Evolutionary conservation across 2,888 invertebrate species (phyloP), one percentile per base, ranked within the genome.

Genomic region (Netelia fuscicornis): DNA sequence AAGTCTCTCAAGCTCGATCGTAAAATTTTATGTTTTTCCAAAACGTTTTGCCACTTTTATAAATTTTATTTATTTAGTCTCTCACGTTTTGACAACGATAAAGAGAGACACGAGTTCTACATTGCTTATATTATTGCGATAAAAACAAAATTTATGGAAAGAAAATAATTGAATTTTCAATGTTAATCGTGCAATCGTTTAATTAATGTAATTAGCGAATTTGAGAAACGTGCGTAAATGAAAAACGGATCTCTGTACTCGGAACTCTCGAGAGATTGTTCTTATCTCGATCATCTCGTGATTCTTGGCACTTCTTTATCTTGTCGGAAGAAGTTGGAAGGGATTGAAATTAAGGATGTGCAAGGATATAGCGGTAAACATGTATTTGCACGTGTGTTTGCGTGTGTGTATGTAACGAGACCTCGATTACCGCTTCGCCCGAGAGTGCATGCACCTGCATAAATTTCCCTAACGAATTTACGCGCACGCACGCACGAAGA

Each of bases 381-480:
- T 62, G 17, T 64, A 30, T 44, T n/a, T 17, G n/a, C 25, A 9
- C 2, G 13, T 23, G 1, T 30, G 52, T 5, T 8, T 44, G 44
- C 54, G 30, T 10, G 10, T 65, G 56, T 75, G 64, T 65, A 54
- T 68, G 74, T 74, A 80, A 65, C 62, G 60, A 78, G 25, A 20
- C 72, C 30, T 70, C 58, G 42, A n/a, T 52, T 60, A 54, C 37
- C 44, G 78, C 54, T 82, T 79, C 62, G 79, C 65, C 70, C 23
- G 20, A n/a, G 54, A 79, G 72, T 75, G 52, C 77, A 75, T 84
- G 84, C 85, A 83, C 75, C 84, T 76, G 88, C 86, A 89, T 89
- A 88, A 84, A 89, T 90, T 89, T 90, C 79, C 87, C 74, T 89
- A 89, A 89, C 85, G 86, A 89, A 87, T 87, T 87, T 88, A 81